Base-by-base conservation (phyloP, 2,113 vertebrate species). In the Ornithorhynchus anatinus region DNA sequence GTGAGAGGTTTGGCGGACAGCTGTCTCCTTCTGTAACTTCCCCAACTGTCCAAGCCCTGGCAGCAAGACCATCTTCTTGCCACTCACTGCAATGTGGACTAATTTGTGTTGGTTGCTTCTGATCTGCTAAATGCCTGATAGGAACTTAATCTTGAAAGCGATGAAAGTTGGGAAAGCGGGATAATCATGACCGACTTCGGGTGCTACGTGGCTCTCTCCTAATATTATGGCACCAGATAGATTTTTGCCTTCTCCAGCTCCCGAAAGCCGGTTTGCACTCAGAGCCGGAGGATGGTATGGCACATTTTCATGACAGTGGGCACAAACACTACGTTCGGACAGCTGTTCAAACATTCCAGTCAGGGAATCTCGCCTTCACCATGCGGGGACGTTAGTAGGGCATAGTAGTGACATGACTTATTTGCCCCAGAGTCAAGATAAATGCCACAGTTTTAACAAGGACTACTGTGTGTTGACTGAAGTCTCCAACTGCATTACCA, bases 171-270 rank as follows among this genome's bases (percentile, higher is more conserved):
- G 51, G 76, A 65, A 68, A 76, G 44, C 42, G 78, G 73, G 38
- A 4, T 61, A 72, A 1, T 5, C 72, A 27, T 53, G 62, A 65
- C 36, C 32, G 67, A 58, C 82, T 69, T 20, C 67, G 48, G 59
- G 74, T 82, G 75, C 72, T 75, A 50, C 69, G 65, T 0, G 1
- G 58, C 65, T 79, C 51, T 66, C 72, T 76, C 84, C 80, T 84
- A 76, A 78, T 86, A 68, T 78, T 81, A 72, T 27, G 75, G 57
- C 77, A 80, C 63, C 80, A 88, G 75, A 76, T n/a, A n/a, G 33
- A 59, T 75, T 54, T 54, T 61, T 72, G 38, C 68, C 58, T 89
- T 73, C 33, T 54, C 54, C 69, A 86, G 73, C 84, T 79, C 83
- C 71, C 80, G 59, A 63, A 75, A 75, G 57, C 80, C 81, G 77